A percentile compares a stretch with the other conserved stretches of the same genome.
These are phyloP conservation scores for Stenolophus ochropezus DNA, from an alignment of 2,888 invertebrate genomes.

Conservation along the genomic window DNA sequence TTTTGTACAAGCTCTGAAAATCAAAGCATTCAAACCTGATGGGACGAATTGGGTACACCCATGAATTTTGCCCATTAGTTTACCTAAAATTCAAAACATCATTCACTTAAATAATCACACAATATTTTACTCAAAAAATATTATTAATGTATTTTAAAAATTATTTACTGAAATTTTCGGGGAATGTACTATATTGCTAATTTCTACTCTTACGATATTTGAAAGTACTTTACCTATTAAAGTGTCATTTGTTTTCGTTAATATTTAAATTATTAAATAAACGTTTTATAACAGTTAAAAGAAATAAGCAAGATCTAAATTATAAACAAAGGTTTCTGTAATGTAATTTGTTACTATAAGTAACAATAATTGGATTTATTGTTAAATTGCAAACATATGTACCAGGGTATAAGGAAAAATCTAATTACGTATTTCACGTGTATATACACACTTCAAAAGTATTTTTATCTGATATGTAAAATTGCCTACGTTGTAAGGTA, in stretches of 20 bases:
- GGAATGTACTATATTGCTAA: no score
- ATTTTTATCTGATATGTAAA: no score
- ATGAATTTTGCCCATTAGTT: constrained; percentile 33
- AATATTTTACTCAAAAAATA: background rate
- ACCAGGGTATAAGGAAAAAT: background rate
- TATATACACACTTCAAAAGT: background rate
- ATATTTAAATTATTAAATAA: no score
- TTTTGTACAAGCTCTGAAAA: background rate
- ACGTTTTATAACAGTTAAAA: no score
- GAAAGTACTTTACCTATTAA: no score
- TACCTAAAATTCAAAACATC: constrained; percentile 27
- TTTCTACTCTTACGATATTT: no score
- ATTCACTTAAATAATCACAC: background rate
- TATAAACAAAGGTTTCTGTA: no score
- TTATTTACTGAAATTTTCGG: no score
- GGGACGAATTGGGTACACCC: background rate
- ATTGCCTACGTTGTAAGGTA: no score
- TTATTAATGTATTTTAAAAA: background rate
- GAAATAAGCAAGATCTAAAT: no score
- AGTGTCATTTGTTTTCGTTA: no score
- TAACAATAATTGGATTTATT: background rate
- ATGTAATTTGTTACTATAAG: background rate
- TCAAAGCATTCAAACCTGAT: constrained; percentile 45
- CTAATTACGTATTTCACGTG: background rate
- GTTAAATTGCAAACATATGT: background rate